Conservation (phyloP, 2,888 invertebrate species). For the Petrolisthes cinctipes region DNA sequence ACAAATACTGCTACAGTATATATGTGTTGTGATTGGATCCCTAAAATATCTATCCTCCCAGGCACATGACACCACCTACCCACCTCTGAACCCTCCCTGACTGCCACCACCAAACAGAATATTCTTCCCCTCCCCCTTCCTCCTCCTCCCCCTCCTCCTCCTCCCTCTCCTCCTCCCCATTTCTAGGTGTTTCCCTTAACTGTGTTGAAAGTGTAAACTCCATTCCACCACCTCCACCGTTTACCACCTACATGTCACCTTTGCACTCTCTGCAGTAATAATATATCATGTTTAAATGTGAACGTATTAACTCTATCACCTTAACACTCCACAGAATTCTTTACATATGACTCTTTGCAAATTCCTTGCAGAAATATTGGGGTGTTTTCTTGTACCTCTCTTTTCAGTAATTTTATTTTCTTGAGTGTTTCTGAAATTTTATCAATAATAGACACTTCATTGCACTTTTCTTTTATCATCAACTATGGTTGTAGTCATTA, state of each 20-base stretch:
- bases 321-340: neutral
- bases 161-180: neutral
- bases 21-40: neutral
- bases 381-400: neutral
- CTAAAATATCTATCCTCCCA: neutral
- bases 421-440: conserved; percentile 8
- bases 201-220: conserved; percentile 2
- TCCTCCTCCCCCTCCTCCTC: neutral
- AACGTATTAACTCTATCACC: neutral
- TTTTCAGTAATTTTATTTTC: neutral
- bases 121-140: no score
- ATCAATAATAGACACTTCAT: conserved; percentile 20
- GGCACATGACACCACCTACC: neutral
- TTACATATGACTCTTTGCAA: neutral
- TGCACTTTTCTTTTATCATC: neutral
- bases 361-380: neutral
- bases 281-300: neutral
- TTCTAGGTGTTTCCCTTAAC: conserved; percentile 9
- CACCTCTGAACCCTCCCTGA: no score
- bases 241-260: conserved; percentile 6
- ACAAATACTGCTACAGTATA: conserved; percentile 26
- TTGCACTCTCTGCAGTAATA: neutral
- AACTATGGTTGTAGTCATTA: conserved; percentile 2
- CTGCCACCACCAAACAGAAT: no score
- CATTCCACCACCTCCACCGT: conserved; percentile 6